A percentile compares a stretch with the other conserved stretches of the same genome.
Evolutionary conservation across 2,888 invertebrate species (phyloP).

Genomic region (Leptura quadrifasciata): DNA sequence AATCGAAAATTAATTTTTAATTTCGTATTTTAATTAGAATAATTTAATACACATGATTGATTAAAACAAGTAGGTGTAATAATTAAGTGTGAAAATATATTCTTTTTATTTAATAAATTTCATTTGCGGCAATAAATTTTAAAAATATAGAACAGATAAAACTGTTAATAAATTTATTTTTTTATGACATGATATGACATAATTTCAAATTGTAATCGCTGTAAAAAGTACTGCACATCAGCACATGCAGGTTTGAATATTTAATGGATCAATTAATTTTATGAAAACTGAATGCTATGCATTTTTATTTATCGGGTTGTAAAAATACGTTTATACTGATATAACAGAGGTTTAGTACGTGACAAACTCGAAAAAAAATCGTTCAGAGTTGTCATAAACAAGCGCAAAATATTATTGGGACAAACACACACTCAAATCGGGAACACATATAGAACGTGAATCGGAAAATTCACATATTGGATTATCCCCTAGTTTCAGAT

Average conservation of each 20-base stretch:
- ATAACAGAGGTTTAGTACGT: constrained; percentile 54
- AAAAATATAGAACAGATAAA: neutral
- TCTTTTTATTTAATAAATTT: neutral
- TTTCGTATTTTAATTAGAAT: too few relatives aligned
- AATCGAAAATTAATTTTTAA: too few relatives aligned
- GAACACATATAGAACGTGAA: constrained; percentile 54
- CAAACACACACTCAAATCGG: constrained; percentile 60
- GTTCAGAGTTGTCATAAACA: constrained; percentile 66
- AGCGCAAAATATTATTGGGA: constrained; percentile 66
- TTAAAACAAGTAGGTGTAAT: too few relatives aligned
- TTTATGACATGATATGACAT: neutral
- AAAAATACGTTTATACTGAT: constrained; percentile 31
- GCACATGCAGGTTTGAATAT: neutral
- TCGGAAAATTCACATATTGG: constrained; percentile 68
- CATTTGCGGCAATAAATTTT: neutral
- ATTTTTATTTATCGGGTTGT: constrained; percentile 17
- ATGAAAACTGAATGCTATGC: neutral
- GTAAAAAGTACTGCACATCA: neutral
- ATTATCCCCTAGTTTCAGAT: constrained; percentile 62
- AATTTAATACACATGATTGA: too few relatives aligned
- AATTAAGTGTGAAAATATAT: too few relatives aligned
- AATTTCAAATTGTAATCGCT: neutral
- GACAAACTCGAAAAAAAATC: constrained; percentile 64
- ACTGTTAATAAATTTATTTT: neutral
- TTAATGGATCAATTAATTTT: neutral